Base-by-base conservation (phyloP, 1,140 invertebrate species). In the Drosophila kohkoa region DNA sequence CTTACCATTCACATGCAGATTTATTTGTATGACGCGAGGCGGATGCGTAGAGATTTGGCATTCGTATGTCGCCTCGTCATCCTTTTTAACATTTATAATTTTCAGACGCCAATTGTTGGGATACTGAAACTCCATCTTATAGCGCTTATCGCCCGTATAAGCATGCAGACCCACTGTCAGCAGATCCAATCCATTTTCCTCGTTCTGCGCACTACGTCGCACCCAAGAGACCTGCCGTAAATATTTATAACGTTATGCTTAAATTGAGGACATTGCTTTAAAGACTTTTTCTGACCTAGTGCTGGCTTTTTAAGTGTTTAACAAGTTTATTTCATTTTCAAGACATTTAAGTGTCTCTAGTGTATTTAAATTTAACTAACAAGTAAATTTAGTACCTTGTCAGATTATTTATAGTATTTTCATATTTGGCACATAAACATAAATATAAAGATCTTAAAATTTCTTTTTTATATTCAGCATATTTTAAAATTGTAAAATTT, bases 41-140 rank as follows among this genome's bases (percentile, higher is more conserved):
- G 96, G 96, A 93, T 96, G 95, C 32, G 96, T 96, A 63, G 95
- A 96, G 88, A 96, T 95, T 93, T 96, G 96, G 91, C 96, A 96
- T 91, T 96, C 95, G 92, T 96, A 96, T 54, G 95, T 93, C 28
- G 95, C 96, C 87, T 96, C 95, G 79, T 96, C 96, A 77, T 94
- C 95, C 75, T 95, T 95, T 77, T 95, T 95, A 7, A 95, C 95
- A 62, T 94, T 94, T 81, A 94, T 94, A 75, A 96, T 95, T 92
- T 95, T 94, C 43, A 96, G 93, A 66, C 95, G 94, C 96, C 96
- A 96, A 92, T 96, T 96, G 72, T 96, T 95, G 43, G 96, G 95
- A 83, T 97, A 97, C 77, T 96, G 94, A 92, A 95, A 96, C 70
- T 95, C 95, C 64, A 96, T 94, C n/a, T 94, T 95, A 73, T 96